phyloP scores from a whole-genome alignment of 2,113 vertebrate species.

The Naja naja region DNA sequence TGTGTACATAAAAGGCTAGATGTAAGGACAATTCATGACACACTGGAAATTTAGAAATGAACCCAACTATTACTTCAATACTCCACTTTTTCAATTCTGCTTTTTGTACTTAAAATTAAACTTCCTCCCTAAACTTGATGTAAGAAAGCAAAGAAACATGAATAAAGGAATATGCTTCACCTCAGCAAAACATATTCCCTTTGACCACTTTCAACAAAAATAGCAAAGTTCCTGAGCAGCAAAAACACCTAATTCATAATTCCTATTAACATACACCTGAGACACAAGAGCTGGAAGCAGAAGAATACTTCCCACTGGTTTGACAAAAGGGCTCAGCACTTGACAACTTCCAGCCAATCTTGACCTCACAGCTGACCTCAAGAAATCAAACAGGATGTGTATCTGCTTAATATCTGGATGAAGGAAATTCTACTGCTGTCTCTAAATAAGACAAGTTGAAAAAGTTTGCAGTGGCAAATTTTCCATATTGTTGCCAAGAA shows the following conservation, averaged over 20 bases:
- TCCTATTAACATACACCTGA: neutral
- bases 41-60: conserved; percentile 4
- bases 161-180: neutral
- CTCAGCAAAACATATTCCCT: neutral
- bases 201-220: neutral
- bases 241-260: neutral
- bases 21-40: conserved; percentile 19
- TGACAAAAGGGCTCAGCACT: neutral
- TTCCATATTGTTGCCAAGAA: neutral
- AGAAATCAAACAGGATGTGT: neutral
- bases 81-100: neutral
- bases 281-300: neutral
- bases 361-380: neutral
- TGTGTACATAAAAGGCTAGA: conserved; percentile 45
- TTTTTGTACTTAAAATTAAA: neutral
- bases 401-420: neutral
- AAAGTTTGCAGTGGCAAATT: neutral
- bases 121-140: neutral
- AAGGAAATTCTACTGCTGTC: neutral
- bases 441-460: neutral
- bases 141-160: neutral
- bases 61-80: neutral
- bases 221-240: neutral
- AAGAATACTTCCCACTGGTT: neutral
- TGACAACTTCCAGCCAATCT: neutral